Evolutionary conservation across 2,797 vertebrate genomes (phyloP), one percentile per base, ranked within the genome.

Genomic region (Pangasius djambal): DNA sequence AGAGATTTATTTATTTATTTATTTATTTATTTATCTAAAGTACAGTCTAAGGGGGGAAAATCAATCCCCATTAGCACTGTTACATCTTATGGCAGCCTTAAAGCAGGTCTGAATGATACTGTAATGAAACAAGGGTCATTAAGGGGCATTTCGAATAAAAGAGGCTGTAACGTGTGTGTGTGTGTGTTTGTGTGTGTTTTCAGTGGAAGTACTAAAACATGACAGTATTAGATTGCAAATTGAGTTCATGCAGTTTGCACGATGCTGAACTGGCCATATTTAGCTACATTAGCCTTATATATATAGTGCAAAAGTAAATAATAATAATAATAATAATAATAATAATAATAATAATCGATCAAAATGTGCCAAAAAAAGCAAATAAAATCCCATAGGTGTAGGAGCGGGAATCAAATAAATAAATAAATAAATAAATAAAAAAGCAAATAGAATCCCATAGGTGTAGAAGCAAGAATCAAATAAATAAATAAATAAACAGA

Each of bases 121-220:
- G 67, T 75, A 84, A 63, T 75, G n/a, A 25, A 44, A 87, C 25
- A 7, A n/a, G 37, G 28, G 37, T 13, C 55, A 31, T 83, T 88
- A 88, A 74, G 52, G 48, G 63, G 22, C n/a, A 18, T 40, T 57
- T 77, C 9, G 10, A 72, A 65, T 40, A 77, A 83, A 87, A 31
- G 13, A 22, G 44, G 25, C 63, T 85, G 28, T 12, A 69, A 85
- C 28, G 22, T 37, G 78, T 81, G 52, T 59, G 50, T 81, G 78
- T 59, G 55, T 82, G n/a, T 61, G 52, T 82, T 31, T 25, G 78
- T 81, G 52, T 59, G 52, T 81, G 78, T 59, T 31, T 57, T 52
- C 31, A 37, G 37, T 75, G 40, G 37, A 44, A 25, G 40, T 25
- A 10, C 10, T 25, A 22, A 77, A 50, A 28, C 74, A 16, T 77